A percentile compares a stretch with the other conserved stretches of the same genome.
These are phyloP conservation scores for Drosophila subobscura DNA, from an alignment of 1,140 invertebrate species.

Conservation along the genomic window DNA sequence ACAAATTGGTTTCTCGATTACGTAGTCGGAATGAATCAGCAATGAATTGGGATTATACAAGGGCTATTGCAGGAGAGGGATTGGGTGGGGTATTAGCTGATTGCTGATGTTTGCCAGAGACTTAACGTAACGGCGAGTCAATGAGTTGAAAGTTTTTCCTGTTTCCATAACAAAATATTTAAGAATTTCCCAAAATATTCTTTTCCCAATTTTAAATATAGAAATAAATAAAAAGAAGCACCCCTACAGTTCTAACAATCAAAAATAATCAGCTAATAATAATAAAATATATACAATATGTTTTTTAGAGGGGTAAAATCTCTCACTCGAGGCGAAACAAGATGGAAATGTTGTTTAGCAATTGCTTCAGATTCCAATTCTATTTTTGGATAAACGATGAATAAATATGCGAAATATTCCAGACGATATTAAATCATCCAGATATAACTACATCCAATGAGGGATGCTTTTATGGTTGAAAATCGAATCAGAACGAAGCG, in stretches of 20 bases:
- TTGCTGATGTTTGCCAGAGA: slow-evolving; percentile 34
- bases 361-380: slow-evolving; percentile 30
- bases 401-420: slow-evolving; percentile 61
- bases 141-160: slow-evolving; percentile 10
- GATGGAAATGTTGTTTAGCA: slow-evolving; percentile 5
- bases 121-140: slow-evolving; percentile 1
- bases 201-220: slow-evolving; percentile 16
- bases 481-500: slow-evolving; percentile 13
- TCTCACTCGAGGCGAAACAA: background rate
- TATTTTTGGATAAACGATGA: slow-evolving; percentile 46
- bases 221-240: background rate
- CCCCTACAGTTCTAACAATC: slow-evolving; percentile 6
- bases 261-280: slow-evolving; percentile 53
- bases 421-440: slow-evolving; percentile 64
- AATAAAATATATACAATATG: slow-evolving; percentile 18
- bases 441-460: slow-evolving; percentile 52
- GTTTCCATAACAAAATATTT: slow-evolving; percentile 6
- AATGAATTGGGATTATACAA: slow-evolving; percentile 31
- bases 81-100: background rate
- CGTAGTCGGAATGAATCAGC: slow-evolving; percentile 50
- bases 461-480: slow-evolving; percentile 47
- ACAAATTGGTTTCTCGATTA: slow-evolving; percentile 40
- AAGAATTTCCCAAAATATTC: slow-evolving; percentile 10
- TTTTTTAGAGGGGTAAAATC: slow-evolving; percentile 8
- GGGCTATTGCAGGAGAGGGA: background rate